Percentiles rank a stretch among this genome's conserved stretches.
phyloP scores from a whole-genome alignment of 2,113 vertebrate genomes.

The Datnioides undecimradiatus region DNA sequence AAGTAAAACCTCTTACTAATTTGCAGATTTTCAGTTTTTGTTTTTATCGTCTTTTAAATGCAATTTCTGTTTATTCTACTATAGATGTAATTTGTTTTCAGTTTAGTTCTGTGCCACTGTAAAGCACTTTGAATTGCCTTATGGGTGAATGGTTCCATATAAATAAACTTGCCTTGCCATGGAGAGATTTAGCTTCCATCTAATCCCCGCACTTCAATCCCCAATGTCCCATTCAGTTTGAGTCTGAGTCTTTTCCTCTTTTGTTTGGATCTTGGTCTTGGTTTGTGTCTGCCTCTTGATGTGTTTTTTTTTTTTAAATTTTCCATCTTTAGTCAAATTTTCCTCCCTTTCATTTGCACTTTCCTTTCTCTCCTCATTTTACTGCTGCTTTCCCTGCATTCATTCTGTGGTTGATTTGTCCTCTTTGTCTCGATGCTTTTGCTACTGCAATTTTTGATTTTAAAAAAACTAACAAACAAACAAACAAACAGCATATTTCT shows the following conservation, averaged over 20 bases:
- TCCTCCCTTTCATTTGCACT: not conserved
- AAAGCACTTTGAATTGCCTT: no score
- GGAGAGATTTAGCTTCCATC: not conserved
- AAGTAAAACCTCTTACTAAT: conserved; percentile 74
- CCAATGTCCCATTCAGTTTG: not conserved
- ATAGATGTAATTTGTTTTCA: no score
- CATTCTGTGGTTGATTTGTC: not conserved
- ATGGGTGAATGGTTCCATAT: no score
- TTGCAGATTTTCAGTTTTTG: no score
- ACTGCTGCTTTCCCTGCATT: not conserved
- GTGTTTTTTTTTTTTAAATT: not conserved
- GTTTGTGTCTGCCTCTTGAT: not conserved
- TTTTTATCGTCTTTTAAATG: no score
- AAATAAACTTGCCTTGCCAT: no score
- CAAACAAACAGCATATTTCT: no score
- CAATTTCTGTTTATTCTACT: no score
- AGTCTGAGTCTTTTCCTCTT: conserved; percentile 32
- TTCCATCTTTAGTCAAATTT: not conserved
- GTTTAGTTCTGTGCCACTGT: no score
- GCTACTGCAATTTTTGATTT: not conserved
- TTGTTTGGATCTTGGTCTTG: not conserved
- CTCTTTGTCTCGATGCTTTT: not conserved
- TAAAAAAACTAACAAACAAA: no score
- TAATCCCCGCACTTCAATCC: no score
- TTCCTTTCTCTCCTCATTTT: not conserved